Conservation (phyloP, 2,888 invertebrate genomes). For the Hermaeophaga mercurialis region DNA sequence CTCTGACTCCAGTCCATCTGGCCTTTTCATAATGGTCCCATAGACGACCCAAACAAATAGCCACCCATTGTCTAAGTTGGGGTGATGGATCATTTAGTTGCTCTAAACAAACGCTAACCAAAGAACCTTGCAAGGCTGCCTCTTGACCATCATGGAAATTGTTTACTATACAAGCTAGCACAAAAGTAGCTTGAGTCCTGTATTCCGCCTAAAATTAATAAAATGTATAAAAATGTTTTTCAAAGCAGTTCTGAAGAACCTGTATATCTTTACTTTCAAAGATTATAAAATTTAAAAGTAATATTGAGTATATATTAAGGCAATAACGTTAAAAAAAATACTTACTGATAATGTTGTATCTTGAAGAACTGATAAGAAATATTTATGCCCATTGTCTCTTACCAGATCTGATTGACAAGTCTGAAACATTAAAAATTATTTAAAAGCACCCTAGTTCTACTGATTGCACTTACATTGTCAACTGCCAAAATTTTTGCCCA, state of each 20-base stretch:
- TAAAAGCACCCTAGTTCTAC: neutral
- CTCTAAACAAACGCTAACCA: slow-evolving; percentile 91
- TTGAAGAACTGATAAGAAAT: slow-evolving; percentile 90
- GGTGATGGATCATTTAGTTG: slow-evolving; percentile 76
- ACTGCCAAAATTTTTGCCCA: slow-evolving; percentile 99
- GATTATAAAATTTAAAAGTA: no score
- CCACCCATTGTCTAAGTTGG: slow-evolving; percentile 83
- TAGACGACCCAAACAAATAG: slow-evolving; percentile 86
- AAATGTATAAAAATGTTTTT: no score
- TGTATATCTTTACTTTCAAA: no score
- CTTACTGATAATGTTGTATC: slow-evolving; percentile 83
- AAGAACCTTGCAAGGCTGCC: slow-evolving; percentile 85
- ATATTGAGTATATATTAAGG: no score
- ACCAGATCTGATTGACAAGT: slow-evolving; percentile 94
- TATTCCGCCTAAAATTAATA: slow-evolving; percentile 69
- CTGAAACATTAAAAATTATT: slow-evolving; percentile 56
- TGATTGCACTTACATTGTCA: slow-evolving; percentile 75
- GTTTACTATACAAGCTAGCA: slow-evolving; percentile 91
- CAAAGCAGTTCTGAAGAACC: no score
- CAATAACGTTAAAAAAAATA: slow-evolving; percentile 44
- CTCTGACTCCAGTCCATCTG: slow-evolving; percentile 94
- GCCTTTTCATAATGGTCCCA: slow-evolving; percentile 90
- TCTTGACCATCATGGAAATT: slow-evolving; percentile 88
- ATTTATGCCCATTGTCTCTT: slow-evolving; percentile 91
- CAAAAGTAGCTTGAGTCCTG: slow-evolving; percentile 93